phyloP scores from a whole-genome alignment of 2,113 vertebrate genomes.

The Potamarius usumacintae region DNA sequence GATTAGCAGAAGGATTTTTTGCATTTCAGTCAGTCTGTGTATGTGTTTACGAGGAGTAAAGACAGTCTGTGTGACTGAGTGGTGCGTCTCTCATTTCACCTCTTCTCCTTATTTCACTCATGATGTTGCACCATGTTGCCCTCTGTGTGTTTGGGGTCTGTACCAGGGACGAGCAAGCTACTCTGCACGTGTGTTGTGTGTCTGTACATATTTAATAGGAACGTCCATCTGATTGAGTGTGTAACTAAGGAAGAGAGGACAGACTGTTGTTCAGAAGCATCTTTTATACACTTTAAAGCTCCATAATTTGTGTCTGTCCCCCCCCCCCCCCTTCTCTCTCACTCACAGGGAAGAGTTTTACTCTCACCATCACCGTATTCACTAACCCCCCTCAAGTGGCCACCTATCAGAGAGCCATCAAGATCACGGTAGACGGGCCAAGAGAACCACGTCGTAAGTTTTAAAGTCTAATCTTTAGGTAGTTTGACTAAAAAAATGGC shows the following conservation, averaged over 20 bases:
- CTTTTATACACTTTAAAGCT: neutral
- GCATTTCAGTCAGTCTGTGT: constrained; percentile 5
- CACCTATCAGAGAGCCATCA: constrained; percentile 96
- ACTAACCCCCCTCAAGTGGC: constrained; percentile 96
- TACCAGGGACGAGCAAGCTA: neutral
- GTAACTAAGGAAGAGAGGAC: neutral
- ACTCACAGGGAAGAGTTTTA: constrained; percentile 92
- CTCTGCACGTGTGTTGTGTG: neutral
- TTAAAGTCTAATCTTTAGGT: neutral
- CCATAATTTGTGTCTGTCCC: neutral
- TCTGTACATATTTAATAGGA: neutral
- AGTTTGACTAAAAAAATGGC: neutral
- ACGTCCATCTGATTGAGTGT: neutral
- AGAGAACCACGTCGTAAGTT: constrained; percentile 93
- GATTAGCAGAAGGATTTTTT: neutral
- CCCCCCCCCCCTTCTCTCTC: constrained; percentile 3
- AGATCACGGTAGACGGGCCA: constrained; percentile 94
- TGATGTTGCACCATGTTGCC: neutral
- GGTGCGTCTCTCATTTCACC: neutral
- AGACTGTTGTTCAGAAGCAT: neutral
- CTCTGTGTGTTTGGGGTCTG: neutral
- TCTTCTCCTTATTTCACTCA: neutral
- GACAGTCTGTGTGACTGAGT: neutral
- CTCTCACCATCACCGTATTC: constrained; percentile 97
- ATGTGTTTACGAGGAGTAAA: constrained; percentile 1